Evolutionary conservation across 1,140 invertebrate genomes (phyloP), one percentile per base, ranked within the genome.

Genomic region (Rhizoglyphus robini): DNA sequence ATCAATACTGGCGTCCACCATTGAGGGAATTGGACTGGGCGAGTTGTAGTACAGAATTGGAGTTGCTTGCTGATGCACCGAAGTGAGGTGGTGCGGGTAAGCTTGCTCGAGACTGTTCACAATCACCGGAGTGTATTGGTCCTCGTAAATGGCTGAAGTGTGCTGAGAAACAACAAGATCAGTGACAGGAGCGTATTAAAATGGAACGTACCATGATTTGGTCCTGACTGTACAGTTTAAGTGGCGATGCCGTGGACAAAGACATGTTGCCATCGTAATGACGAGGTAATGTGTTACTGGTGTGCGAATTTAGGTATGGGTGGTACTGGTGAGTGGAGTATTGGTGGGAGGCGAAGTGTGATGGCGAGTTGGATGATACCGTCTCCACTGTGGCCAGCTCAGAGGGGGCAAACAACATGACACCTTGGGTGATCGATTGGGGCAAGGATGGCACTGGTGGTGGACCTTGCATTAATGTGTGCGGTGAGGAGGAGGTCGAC

Each of bases 371-470:
- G n/a, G n/a, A n/a, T n/a, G n/a, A 54, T 25, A 20, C 8, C 20
- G 51, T 32, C 51, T 8, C 51, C 51, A 32, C 20, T 41, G 36
- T 41, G 51, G 20, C 23, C 51, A 54, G 8, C 8, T 54, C 51
- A 27, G 8, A 25, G 20, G 8, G 51, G 23, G 51, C 51, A 54
- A 54, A 54, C 23, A 54, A 32, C 51, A 54, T 41, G 36, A 41
- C 51, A 23, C 51, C 51, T 8, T 54, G 23, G 8, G 51, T 41
- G 36, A 41, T 23, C 8, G 8, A 8, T 8, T 54, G 23, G 8
- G 51, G 51, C 51, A 54, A 32, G 8, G 51, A 54, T 25, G 51
- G 51, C 8, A 54, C 51, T 8, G 51, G 51, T 8, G 51, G 51
- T 54, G 51, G 51, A 32, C 8, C 20, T 23, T 54, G 51, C 51